A percentile compares a stretch with the other conserved stretches of the same genome.
These are phyloP conservation scores for Ecliptopera silaceata DNA, from an alignment of 2,888 invertebrate species.

Conservation along the genomic window DNA sequence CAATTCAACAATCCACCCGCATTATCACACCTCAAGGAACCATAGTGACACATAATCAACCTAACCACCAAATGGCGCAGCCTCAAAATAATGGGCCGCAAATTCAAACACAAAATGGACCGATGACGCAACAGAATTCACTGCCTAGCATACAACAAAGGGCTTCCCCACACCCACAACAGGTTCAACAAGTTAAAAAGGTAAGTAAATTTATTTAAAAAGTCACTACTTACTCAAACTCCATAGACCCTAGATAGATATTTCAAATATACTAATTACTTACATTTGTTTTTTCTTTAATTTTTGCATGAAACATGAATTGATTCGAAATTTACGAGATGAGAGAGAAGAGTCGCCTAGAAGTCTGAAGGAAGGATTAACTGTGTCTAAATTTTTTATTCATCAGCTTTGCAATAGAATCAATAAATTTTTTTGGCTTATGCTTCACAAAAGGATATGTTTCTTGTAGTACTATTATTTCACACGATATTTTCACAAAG, in stretches of 20 bases:
- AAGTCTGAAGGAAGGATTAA: too few relatives aligned
- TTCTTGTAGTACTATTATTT: slow-evolving; percentile 7
- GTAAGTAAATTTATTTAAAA: slow-evolving; percentile 9
- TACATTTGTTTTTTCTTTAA: too few relatives aligned
- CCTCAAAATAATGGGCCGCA: slow-evolving; percentile 53
- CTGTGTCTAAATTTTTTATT: too few relatives aligned
- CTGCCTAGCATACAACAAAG: slow-evolving; percentile 58
- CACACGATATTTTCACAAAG: slow-evolving; percentile 37
- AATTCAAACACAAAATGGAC: slow-evolving; percentile 62
- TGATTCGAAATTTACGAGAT: too few relatives aligned
- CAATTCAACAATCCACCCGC: slow-evolving; percentile 52
- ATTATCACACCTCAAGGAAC: slow-evolving; percentile 75
- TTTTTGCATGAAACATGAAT: too few relatives aligned
- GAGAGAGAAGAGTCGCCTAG: too few relatives aligned
- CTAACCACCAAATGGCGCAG: slow-evolving; percentile 50
- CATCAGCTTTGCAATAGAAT: too few relatives aligned
- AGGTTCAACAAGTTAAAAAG: slow-evolving; percentile 49
- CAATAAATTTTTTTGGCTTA: too few relatives aligned
- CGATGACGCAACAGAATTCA: slow-evolving; percentile 57
- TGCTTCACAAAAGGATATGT: neutral
- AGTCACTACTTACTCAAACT: too few relatives aligned
- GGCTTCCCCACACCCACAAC: slow-evolving; percentile 51
- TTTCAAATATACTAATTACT: too few relatives aligned
- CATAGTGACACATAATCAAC: slow-evolving; percentile 65
- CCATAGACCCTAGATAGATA: too few relatives aligned